Percentiles rank a stretch among this genome's conserved stretches.
phyloP scores from a whole-genome alignment of 1,140 invertebrate genomes.

The Druon quercuslanigerum region DNA sequence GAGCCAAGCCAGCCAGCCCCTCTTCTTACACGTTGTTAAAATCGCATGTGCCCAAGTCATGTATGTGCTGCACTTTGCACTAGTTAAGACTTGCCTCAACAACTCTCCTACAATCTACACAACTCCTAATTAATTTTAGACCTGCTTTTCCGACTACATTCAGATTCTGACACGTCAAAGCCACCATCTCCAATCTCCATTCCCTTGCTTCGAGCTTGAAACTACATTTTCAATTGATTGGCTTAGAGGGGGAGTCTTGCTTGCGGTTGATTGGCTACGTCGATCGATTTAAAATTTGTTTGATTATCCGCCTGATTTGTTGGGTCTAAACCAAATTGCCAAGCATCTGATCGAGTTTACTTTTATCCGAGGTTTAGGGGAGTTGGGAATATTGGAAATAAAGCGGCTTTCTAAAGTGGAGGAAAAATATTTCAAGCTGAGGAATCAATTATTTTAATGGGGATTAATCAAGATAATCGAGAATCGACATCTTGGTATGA shows the following conservation, averaged over 20 bases:
- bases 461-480: neutral
- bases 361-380: neutral
- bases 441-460: neutral
- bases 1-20: too few relatives aligned
- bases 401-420: neutral
- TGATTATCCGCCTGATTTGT: conserved; percentile 24
- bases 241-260: neutral
- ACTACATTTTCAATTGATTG: conserved; percentile 10
- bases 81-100: neutral
- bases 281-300: conserved; percentile 18
- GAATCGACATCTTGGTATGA: too few relatives aligned
- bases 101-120: neutral
- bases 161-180: neutral
- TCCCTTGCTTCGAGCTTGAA: neutral
- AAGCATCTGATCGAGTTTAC: neutral
- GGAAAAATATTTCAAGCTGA: neutral
- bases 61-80: neutral
- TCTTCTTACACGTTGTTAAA: neutral
- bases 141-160: neutral
- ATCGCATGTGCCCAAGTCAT: conserved; percentile 24
- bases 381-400: neutral
- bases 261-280: neutral
- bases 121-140: neutral
- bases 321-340: neutral
- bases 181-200: neutral